Base-by-base conservation (phyloP, 2,888 invertebrate genomes). In the Rhingia campestris region DNA sequence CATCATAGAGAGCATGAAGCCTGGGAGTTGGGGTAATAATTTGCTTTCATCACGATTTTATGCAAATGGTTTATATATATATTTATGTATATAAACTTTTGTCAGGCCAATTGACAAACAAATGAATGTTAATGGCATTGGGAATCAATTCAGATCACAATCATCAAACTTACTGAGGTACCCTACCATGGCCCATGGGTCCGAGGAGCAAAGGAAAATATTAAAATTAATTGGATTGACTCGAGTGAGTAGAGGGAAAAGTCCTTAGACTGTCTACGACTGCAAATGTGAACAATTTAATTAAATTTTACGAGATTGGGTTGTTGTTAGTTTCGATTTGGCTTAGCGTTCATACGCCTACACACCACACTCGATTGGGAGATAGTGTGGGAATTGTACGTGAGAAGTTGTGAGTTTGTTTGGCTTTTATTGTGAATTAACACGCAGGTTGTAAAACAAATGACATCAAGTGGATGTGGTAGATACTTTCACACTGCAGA, bases 31-130 rank as follows among this genome's bases (percentile, higher is more conserved):
- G 79, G 53, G 69, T 64, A 79, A 79, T 79, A 82, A 82, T 82
- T 82, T 82, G 67, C 82, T 82, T 73, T 79, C 73, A 82, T 82
- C 82, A 82, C 82, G 82, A 82, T 79, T 82, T 79, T 61, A 67
- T 76, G 61, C 67, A 76, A 76, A 76, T 61, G 14, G n/a, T 30
- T 12, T 30, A 32, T n/a, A 45, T 45, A 58, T 37, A 54, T 33
- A 58, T 47, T 4, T 39, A n/a, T 4, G 12, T 35, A 2, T 49
- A 22, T 37, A 10, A 7, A 14, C 5, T 73, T 73, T 70, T 74
- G 79, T 69, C 64, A 75, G 39, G 43, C 59, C 75, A 80, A 80
- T 84, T 80, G 84, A 75, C 79, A 84, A 84, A 80, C 80, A 84
- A 80, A 80, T 84, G 66, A 80, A 80, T 79, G 74, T 84, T 84